phyloP scores from a whole-genome alignment of 2,113 vertebrate species.

The Lophura nycthemera region DNA sequence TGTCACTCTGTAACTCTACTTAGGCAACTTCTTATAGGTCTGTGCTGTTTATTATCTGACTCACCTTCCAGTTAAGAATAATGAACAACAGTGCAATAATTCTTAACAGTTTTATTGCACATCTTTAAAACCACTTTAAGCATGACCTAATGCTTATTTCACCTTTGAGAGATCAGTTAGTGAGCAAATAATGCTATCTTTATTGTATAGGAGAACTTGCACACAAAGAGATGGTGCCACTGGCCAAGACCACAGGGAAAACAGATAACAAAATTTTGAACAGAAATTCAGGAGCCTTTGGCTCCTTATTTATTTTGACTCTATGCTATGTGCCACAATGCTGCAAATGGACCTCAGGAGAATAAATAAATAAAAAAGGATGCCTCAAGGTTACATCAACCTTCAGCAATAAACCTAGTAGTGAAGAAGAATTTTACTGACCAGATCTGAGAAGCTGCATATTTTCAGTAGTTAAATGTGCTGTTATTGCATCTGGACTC shows the following conservation, averaged over 20 bases:
- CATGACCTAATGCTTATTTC: background rate
- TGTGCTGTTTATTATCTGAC: background rate
- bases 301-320: background rate
- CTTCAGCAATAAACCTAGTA: background rate
- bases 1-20: background rate
- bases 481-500: background rate
- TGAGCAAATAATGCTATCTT: background rate
- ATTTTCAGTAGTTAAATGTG: background rate
- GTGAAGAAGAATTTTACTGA: background rate
- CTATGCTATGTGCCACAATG: background rate
- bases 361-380: background rate
- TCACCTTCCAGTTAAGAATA: constrained; percentile 16
- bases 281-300: background rate
- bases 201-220: background rate
- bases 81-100: background rate
- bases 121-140: background rate
- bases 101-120: background rate
- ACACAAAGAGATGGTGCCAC: fast-evolving
- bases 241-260: background rate
- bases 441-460: background rate
- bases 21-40: background rate
- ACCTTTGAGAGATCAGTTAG: background rate
- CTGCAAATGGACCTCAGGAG: background rate
- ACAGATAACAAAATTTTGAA: background rate
- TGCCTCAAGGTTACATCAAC: background rate